Evolutionary conservation across 2,888 invertebrate species (phyloP).

Genomic region (Cheilosia variabilis): DNA sequence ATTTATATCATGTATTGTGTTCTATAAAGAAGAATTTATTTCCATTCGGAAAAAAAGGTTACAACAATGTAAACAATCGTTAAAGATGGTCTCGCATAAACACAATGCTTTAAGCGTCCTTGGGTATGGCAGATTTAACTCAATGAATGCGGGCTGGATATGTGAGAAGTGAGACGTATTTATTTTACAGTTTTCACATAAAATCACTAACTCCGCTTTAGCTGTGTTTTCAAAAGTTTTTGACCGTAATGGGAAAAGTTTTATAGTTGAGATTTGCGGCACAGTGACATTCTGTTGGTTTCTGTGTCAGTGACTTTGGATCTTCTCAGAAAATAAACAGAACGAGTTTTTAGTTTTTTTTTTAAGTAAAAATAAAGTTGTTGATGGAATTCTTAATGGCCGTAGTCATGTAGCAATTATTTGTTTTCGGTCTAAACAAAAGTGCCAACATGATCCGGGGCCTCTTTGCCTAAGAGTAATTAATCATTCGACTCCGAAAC

Average conservation of each 20-base stretch:
- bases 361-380: no score
- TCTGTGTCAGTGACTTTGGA: conserved; percentile 16
- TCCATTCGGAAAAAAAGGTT: neutral
- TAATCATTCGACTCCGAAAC: neutral
- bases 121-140: conserved; percentile 10
- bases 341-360: neutral
- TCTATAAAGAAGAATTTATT: neutral
- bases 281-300: conserved; percentile 12
- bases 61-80: neutral
- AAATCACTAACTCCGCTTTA: neutral
- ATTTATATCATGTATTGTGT: conserved; percentile 37
- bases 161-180: neutral
- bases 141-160: conserved; percentile 8
- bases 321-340: neutral
- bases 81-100: neutral
- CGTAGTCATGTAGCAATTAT: no score
- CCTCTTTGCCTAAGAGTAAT: neutral
- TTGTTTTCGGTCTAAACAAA: neutral
- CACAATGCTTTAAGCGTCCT: neutral
- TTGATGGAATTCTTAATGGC: no score
- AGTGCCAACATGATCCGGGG: neutral
- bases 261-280: conserved; percentile 9
- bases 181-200: neutral
- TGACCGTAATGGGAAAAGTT: conserved; percentile 40
- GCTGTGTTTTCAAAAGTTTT: conserved; percentile 8